These are phyloP conservation scores for Sialia sialis DNA, from an alignment of 2,113 vertebrate species.

Conservation along the genomic window DNA sequence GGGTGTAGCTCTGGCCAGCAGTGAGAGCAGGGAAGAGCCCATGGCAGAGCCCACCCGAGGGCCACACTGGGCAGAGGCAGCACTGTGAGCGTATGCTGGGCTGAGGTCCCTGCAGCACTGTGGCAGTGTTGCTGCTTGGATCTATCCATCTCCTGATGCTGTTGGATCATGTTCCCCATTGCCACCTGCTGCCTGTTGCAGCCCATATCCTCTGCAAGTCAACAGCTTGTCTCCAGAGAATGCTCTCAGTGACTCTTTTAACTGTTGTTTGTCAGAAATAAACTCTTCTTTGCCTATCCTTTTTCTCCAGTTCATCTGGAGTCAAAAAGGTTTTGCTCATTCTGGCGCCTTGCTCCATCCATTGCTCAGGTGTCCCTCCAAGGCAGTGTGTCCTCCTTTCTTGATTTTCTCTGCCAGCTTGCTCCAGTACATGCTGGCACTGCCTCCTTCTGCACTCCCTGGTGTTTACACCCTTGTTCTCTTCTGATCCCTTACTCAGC, in stretches of 20 bases:
- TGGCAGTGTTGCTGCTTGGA: neutral
- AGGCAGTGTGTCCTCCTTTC: neutral
- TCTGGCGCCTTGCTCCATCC: neutral
- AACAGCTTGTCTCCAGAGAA: neutral
- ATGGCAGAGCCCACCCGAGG: neutral
- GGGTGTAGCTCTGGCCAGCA: neutral
- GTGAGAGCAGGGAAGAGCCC: neutral
- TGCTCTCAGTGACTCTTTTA: neutral
- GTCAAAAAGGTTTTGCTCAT: neutral
- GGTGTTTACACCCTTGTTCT: neutral
- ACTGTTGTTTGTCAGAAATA: neutral
- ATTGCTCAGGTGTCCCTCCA: neutral
- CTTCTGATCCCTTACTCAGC: neutral
- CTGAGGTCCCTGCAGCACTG: neutral
- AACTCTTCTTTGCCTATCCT: neutral
- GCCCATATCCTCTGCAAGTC: neutral
- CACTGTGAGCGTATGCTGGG: fast-evolving
- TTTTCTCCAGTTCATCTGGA: neutral
- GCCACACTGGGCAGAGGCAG: neutral
- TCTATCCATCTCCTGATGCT: neutral
- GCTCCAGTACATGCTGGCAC: neutral
- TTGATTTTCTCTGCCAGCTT: neutral
- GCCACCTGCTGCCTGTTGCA: neutral
- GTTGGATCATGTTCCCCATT: neutral
- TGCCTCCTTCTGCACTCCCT: neutral